A percentile compares a stretch with the other conserved stretches of the same genome.
phyloP scores from a whole-genome alignment of 92 coral and sea anemone genomes.

The Epizoanthus ramosus region DNA sequence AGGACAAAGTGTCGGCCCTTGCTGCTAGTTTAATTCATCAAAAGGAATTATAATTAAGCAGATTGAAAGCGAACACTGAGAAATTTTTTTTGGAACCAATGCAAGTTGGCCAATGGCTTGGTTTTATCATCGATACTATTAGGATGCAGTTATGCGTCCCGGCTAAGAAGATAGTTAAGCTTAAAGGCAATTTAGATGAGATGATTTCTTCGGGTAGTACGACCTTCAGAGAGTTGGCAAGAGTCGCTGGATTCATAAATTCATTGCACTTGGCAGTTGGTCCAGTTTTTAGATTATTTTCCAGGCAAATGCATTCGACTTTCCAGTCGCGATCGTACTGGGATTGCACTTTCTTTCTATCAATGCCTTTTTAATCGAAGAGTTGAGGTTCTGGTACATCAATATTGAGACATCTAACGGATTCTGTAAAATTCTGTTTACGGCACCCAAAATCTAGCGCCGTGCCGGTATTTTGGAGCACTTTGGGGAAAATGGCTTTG shows the following conservation, averaged over 20 bases:
- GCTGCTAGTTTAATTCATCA: background rate
- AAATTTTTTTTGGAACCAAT: constrained; percentile 42
- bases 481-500: no score
- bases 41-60: background rate
- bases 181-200: background rate
- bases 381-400: no score
- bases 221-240: no score
- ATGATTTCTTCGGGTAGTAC: background rate
- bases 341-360: no score
- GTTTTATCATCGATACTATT: constrained; percentile 40
- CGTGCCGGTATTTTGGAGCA: no score
- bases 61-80: background rate
- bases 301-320: constrained; percentile 28
- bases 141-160: constrained; percentile 28
- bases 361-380: no score
- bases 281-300: constrained; percentile 17
- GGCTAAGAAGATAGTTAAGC: constrained; percentile 1
- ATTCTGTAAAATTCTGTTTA: no score
- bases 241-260: constrained; percentile 31
- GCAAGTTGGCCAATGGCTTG: constrained; percentile 61
- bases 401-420: no score
- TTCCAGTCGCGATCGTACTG: no score
- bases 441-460: no score
- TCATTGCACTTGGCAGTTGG: constrained; percentile 39
- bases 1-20: no score